phyloP scores from a whole-genome alignment of 2,797 vertebrate genomes.

The Podarcis lilfordi region DNA sequence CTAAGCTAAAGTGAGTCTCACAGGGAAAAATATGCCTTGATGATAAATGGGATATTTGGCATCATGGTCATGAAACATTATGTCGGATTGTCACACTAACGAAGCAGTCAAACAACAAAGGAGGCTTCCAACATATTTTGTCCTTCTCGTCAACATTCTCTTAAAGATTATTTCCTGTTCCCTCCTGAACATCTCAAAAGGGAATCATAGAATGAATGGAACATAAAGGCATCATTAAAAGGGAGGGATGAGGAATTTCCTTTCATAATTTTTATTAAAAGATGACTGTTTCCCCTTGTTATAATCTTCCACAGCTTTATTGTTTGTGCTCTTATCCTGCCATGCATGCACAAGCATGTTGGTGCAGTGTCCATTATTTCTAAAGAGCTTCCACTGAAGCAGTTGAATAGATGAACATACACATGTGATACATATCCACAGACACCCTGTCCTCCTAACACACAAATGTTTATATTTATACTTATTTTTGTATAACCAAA shows the following conservation, averaged over 20 bases:
- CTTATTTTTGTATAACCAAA: slow-evolving; percentile 37
- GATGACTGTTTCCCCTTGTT: slow-evolving; percentile 39
- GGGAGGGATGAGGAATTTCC: background rate
- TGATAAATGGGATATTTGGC: slow-evolving; percentile 41
- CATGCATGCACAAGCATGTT: slow-evolving; percentile 63
- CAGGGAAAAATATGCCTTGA: slow-evolving; percentile 40
- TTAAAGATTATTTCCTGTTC: slow-evolving; percentile 30
- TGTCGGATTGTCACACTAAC: slow-evolving; percentile 46
- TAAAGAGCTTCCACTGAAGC: slow-evolving; percentile 50
- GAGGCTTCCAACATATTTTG: slow-evolving; percentile 49
- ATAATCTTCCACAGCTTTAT: slow-evolving; percentile 34
- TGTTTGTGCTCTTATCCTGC: slow-evolving; percentile 56
- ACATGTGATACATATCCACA: slow-evolving; percentile 33
- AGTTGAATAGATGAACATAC: slow-evolving; percentile 29
- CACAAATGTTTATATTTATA: slow-evolving; percentile 48
- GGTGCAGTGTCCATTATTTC: slow-evolving; percentile 70
- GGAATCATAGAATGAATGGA: slow-evolving; percentile 17
- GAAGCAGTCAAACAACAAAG: slow-evolving; percentile 60
- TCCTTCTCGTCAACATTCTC: slow-evolving; percentile 42
- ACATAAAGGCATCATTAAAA: background rate
- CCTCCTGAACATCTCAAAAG: slow-evolving; percentile 55
- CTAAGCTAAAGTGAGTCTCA: slow-evolving; percentile 58
- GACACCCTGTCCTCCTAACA: slow-evolving; percentile 40
- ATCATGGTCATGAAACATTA: slow-evolving; percentile 47
- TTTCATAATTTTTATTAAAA: background rate